Evolutionary conservation across 2,113 vertebrate genomes (phyloP).

Genomic region (Pseudorhombus dupliciocellatus): DNA sequence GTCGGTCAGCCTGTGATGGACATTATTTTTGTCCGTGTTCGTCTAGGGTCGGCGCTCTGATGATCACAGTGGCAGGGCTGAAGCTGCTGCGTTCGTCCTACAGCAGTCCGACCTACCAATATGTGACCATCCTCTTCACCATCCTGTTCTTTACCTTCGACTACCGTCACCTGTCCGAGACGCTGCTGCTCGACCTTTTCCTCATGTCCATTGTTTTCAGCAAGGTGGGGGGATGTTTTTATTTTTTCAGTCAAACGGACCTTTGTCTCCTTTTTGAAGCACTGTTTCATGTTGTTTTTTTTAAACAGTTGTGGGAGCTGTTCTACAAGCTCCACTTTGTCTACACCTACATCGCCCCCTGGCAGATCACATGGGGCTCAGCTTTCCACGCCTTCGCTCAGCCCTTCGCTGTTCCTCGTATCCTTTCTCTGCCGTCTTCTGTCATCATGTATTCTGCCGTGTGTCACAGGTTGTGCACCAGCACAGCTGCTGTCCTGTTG

Average conservation of each 20-base stretch:
- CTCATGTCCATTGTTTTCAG: slow-evolving; percentile 98
- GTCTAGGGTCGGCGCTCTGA: slow-evolving; percentile 89
- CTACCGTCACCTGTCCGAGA: slow-evolving; percentile 93
- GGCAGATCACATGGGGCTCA: slow-evolving; percentile 99
- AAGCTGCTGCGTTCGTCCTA: slow-evolving; percentile 96
- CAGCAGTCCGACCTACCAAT: slow-evolving; percentile 96
- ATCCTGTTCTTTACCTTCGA: slow-evolving; percentile 98
- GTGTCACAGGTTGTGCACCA: background rate
- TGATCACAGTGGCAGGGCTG: slow-evolving; percentile 95
- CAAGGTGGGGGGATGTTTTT: slow-evolving; percentile 83
- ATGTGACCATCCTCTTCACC: slow-evolving; percentile 95
- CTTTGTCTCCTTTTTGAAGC: too few relatives aligned
- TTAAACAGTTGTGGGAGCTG: slow-evolving; percentile 92
- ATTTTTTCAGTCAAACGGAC: too few relatives aligned
- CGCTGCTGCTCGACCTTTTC: slow-evolving; percentile 96
- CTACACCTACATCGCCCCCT: slow-evolving; percentile 97
- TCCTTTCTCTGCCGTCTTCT: slow-evolving; percentile 79
- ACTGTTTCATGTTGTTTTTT: background rate
- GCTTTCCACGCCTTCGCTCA: slow-evolving; percentile 99
- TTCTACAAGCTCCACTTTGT: slow-evolving; percentile 97
- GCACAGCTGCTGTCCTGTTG: background rate
- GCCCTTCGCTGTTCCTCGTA: slow-evolving; percentile 99
- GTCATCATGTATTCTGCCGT: background rate
- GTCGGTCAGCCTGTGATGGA: too few relatives aligned
- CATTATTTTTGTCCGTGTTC: background rate